Evolutionary conservation across 2,888 invertebrate species (phyloP), one percentile per base, ranked within the genome.

Genomic region (Carabus problematicus): DNA sequence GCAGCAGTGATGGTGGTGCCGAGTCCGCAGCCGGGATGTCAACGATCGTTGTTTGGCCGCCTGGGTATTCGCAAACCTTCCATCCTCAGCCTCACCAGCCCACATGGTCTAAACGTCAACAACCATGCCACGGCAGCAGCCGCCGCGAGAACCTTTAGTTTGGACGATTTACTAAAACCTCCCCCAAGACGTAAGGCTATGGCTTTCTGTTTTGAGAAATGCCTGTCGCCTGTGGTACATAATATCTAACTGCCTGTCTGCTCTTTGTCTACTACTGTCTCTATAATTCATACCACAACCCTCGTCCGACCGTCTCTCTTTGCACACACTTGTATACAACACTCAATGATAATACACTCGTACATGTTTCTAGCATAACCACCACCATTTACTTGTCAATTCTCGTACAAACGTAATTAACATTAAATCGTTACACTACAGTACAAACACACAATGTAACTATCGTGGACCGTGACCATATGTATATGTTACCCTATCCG

Each of bases 31-130:
- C 85, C 85, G 77, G 86, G 85, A 77, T 82, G 81, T 72, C 84
- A 85, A 70, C 88, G 90, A 77, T 89, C 91, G 77, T 88, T 92
- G 81, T 89, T 93, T 83, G 90, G 91, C 84, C 89, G 91, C 85
- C 88, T 92, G 85, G 91, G 92, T 88, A 91, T 92, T 85, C 90
- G 92, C 86, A 93, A 92, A 89, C 91, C 92, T 84, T 92, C 92
- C 83, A 88, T 92, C 85, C 87, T 92, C 84, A 91, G 91, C 85
- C 88, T 91, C 84, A 88, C 90, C 88, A 86, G 88, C 84, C 85
- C 87, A 85, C 82, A 82, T 83, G 71, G 76, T 74, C 70, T 71
- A 73, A 73, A 76, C 77, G 80, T 82, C 80, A 79, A 81, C 79
- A 76, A 76, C 73, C 70, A 76, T 73, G 79, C 80, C 76, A 78